Conservation (phyloP, 2,888 invertebrate genomes). For the Ypsolopha sequella region DNA sequence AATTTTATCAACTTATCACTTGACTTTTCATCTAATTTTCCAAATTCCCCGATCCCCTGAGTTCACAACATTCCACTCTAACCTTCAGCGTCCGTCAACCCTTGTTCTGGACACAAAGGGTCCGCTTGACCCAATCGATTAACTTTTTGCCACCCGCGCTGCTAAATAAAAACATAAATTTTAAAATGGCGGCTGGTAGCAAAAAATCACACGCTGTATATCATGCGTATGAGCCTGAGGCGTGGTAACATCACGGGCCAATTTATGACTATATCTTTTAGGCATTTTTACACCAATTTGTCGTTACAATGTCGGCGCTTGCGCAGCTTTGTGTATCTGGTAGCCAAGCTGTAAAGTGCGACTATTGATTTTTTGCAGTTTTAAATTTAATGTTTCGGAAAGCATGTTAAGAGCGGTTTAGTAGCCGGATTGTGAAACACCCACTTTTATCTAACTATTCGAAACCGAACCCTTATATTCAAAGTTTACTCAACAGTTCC, state of each 20-base stretch:
- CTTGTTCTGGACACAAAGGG: conserved; percentile 6
- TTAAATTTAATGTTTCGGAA: no score
- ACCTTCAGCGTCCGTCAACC: conserved; percentile 5
- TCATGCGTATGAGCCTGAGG: conserved; percentile 3
- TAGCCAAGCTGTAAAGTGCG: no score
- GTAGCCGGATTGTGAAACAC: no score
- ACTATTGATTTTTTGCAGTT: no score
- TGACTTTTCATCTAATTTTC: no score
- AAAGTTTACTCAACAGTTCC: no score
- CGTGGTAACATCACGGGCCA: conserved; percentile 12
- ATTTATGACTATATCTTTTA: conserved; percentile 58
- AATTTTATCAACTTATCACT: no score
- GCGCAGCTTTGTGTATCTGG: no score
- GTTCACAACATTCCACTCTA: conserved; percentile 1
- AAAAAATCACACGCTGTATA: conserved; percentile 44
- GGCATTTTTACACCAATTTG: conserved; percentile 4
- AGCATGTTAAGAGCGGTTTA: no score
- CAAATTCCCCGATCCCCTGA: no score
- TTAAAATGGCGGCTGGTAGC: conserved; percentile 36
- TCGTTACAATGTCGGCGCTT: conserved; percentile 6
- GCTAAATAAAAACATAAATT: conserved; percentile 60
- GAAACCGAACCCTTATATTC: no score
- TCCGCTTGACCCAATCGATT: conserved; percentile 35
- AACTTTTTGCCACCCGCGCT: conserved; percentile 52
- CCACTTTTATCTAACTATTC: no score